phyloP scores from a whole-genome alignment of 2,797 vertebrate genomes.

The Centropyge bicolor region DNA sequence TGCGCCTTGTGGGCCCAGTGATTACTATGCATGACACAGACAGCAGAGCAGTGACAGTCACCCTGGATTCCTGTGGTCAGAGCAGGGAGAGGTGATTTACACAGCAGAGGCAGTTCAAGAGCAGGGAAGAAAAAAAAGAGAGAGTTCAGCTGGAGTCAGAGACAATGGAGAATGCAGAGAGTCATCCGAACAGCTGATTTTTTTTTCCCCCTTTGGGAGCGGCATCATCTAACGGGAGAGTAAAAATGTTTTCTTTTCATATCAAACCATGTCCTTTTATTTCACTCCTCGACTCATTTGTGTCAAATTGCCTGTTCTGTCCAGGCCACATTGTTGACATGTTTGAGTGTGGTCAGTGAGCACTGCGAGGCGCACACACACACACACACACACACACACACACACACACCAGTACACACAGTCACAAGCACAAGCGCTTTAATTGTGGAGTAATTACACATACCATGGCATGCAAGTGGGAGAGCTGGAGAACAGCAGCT shows the following conservation, averaged over 20 bases:
- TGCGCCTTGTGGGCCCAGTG: conserved; percentile 49
- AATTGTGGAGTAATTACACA: conserved; percentile 83
- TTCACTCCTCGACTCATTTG: conserved; percentile 34
- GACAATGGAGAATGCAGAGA: conserved; percentile 5
- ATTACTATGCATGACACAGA: conserved; percentile 58
- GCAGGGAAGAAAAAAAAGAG: background rate
- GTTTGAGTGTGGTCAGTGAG: conserved; percentile 61
- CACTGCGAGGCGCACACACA: conserved; percentile 33
- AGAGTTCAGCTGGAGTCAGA: background rate
- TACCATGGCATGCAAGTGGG: conserved; percentile 75
- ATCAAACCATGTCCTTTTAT: conserved; percentile 28
- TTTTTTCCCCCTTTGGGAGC: background rate
- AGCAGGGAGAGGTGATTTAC: conserved; percentile 22
- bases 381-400: conserved; percentile 49
- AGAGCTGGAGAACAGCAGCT: conserved; percentile 60
- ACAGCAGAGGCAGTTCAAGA: conserved; percentile 4
- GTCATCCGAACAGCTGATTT: conserved; percentile 35
- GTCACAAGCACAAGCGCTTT: conserved; percentile 70
- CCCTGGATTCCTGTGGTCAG: conserved; percentile 63
- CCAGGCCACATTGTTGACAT: conserved; percentile 75
- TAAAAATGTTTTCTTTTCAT: conserved; percentile 55
- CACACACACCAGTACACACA: conserved; percentile 43
- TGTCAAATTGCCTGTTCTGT: conserved; percentile 51
- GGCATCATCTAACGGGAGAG: conserved; percentile 34
- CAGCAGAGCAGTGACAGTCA: conserved; percentile 42